Percentiles rank a stretch among this genome's conserved stretches.
Conservation (phyloP, 2,113 vertebrate species). For the Chaetops frenatus region DNA sequence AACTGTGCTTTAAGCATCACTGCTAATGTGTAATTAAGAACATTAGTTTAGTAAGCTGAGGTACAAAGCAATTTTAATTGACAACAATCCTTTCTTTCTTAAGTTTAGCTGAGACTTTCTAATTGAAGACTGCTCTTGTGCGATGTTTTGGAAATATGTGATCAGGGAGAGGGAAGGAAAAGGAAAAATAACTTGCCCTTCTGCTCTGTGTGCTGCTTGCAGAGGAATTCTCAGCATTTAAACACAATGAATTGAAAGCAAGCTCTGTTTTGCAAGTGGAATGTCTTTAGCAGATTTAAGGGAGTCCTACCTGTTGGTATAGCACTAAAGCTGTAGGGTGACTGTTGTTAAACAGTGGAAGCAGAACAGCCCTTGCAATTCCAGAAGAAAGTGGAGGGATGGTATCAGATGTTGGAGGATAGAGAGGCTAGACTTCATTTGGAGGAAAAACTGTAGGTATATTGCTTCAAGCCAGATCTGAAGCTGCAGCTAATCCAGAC, state of each 20-base stretch:
- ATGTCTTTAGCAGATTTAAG: not conserved
- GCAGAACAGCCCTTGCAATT: not conserved
- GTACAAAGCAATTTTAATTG: not conserved
- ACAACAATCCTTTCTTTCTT: not conserved
- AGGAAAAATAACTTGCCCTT: not conserved
- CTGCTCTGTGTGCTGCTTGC: not conserved
- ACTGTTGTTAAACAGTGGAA: not conserved
- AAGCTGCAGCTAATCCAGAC: not conserved
- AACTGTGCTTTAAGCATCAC: accelerated
- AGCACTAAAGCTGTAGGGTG: not conserved
- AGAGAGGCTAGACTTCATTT: not conserved
- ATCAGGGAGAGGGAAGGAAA: not conserved
- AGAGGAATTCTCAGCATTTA: not conserved
- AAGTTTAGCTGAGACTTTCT: not conserved
- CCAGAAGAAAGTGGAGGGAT: not conserved
- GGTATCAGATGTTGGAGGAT: not conserved
- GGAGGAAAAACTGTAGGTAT: not conserved
- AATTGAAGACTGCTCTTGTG: not conserved
- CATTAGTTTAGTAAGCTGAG: not conserved
- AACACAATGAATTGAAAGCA: not conserved
- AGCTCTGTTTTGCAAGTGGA: not conserved
- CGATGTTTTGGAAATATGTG: not conserved
- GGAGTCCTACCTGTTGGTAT: not conserved
- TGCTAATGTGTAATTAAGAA: not conserved
- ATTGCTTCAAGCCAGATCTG: not conserved